Conservation (phyloP, 2,888 invertebrate genomes). For the Ptilodon capucinus region DNA sequence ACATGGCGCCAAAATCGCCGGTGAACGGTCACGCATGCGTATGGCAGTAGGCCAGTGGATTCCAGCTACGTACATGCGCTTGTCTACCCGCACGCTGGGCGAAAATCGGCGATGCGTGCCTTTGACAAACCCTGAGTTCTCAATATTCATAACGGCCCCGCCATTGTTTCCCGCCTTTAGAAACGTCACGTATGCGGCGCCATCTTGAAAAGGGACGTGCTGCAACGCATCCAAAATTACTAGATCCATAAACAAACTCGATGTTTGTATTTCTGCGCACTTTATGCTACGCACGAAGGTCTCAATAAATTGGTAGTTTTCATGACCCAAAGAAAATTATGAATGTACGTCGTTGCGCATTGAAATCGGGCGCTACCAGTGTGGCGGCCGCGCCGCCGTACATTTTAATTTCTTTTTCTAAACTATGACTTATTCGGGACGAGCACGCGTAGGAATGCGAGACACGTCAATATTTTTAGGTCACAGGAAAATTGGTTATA, state of each 20-base stretch:
- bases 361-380: slow-evolving; percentile 55
- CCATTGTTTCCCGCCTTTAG: slow-evolving; percentile 73
- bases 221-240: slow-evolving; percentile 53
- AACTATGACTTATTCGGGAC: slow-evolving; percentile 49
- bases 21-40: slow-evolving; percentile 39
- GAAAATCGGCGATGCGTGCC: slow-evolving; percentile 60
- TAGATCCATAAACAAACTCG: slow-evolving; percentile 47
- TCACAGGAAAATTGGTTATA: slow-evolving; percentile 21
- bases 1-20: slow-evolving; percentile 45
- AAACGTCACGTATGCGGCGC: slow-evolving; percentile 75
- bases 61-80: slow-evolving; percentile 48
- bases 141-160: slow-evolving; percentile 75
- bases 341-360: slow-evolving; percentile 59
- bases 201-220: slow-evolving; percentile 74
- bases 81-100: slow-evolving; percentile 45
- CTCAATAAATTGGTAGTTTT: slow-evolving; percentile 54
- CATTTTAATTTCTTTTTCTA: slow-evolving; percentile 52
- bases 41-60: slow-evolving; percentile 56
- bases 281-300: slow-evolving; percentile 41
- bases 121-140: slow-evolving; percentile 62
- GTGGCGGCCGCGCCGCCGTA: slow-evolving; percentile 45
- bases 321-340: slow-evolving; percentile 76
- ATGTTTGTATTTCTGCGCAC: slow-evolving; percentile 25
- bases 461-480: slow-evolving; percentile 30
- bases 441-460: slow-evolving; percentile 43